Base-by-base conservation (phyloP, 2,113 vertebrate genomes). In the Anthoscopus minutus region DNA sequence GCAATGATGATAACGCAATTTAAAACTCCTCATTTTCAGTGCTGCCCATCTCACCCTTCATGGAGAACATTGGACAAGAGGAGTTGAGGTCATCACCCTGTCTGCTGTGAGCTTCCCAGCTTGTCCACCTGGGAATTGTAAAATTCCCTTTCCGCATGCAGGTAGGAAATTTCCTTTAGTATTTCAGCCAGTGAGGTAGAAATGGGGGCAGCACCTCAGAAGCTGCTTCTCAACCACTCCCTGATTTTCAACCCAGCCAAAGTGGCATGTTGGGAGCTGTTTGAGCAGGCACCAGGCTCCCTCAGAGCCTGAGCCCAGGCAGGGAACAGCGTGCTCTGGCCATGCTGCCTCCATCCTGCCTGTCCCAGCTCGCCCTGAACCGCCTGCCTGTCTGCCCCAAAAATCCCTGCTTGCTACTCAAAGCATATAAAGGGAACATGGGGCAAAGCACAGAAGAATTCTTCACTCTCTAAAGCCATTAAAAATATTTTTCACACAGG, bases 221-320 rank as follows among this genome's bases (percentile, higher is more conserved):
- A 89, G 62, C 62, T 69, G 71, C 18, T 88, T 88, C 56, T 77
- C 56, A 66, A 83, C 74, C 81, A 40, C 89, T 97, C 94, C 95
- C 85, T 74, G 78, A 50, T 73, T 95, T 82, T 73, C 35, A 58
- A 4, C 10, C 58, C 92, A 82, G 93, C 85, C 93, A 66, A 81
- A 48, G 7, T 1, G 35, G 72, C 89, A n/a, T 10, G 79, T 27
- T 73, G 74, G 87, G 93, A 95, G 92, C 87, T 94, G 94, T 91
- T 86, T 35, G 27, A 82, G 92, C 94, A 97, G 83, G 91, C 77
- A 79, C 13, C 44, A 40, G 69, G 81, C 61, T 91, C 85, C 84
- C 38, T 8, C 50, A 65, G 86, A 61, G 40, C 77, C 73, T 9
- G 19, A 45, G 54, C 1, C 12, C 44, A 85, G 85, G 85, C 81